Evolutionary conservation across 2,797 vertebrate genomes (phyloP), one percentile per base, ranked within the genome.

Genomic region (Lycodopsis pacificus): DNA sequence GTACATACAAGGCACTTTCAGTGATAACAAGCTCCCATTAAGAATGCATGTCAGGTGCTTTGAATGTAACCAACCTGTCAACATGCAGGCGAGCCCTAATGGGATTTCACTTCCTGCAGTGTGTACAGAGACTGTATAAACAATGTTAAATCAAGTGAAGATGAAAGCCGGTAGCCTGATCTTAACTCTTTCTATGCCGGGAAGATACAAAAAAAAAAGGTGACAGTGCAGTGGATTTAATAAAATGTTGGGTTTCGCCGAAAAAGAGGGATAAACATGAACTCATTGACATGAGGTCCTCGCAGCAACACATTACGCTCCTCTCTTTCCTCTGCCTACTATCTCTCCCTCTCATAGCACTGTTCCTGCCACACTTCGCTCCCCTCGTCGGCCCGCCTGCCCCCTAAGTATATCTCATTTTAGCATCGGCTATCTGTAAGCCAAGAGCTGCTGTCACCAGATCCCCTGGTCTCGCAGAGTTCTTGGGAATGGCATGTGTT

Each of bases 361-460:
- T 71, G 17, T 77, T 81, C 76, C 77, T 85, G 66, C 71, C 36
- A 14, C 76, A 42, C 75, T 53, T 9, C 56, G 13, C 51, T 54
- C 65, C 65, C 65, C 80, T 67, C 73, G 56, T 48, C 65, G 68
- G 46, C 77, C 77, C 27, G 68, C 76, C 69, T 65, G 56, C 76
- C 13, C 75, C 77, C 76, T 66, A 72, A 90, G 84, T 79, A 79
- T 76, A 88, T 91, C 93, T 94, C 89, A 76, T 94, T 94, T 94
- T 94, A 94, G 94, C 90, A 87, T 79, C 73, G 76, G 80, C 87
- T 87, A 84, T 92, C 89, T 89, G 88, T 85, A 93, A 91, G 81
- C 83, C 90, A 93, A 94, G 93, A 92, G 89, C 79, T 48, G 30
- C 86, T 91, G 94, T 94, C 93, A 95, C 92, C 90, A 94, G 94